Conservation (phyloP, 1,140 invertebrate species). For the Meloidogyne hapla region DNA sequence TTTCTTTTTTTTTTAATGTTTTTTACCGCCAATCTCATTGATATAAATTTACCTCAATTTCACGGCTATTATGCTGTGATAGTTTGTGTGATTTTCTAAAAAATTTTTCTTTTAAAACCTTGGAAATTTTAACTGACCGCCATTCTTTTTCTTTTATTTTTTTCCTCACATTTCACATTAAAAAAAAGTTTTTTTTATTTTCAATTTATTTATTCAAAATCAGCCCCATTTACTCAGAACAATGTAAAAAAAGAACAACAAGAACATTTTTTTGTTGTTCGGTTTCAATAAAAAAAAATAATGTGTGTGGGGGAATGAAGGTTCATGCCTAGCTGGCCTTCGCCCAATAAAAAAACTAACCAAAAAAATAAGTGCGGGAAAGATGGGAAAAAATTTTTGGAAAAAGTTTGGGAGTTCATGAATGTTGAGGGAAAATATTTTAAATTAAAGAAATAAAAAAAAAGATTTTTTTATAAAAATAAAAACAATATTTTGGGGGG, state of each 20-base stretch:
- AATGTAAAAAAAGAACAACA: no score
- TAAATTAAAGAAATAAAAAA: no score
- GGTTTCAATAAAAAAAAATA: background rate
- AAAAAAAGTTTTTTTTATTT: background rate
- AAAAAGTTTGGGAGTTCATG: no score
- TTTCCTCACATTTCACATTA: background rate
- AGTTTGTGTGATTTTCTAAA: background rate
- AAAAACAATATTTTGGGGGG: no score
- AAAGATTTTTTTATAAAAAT: no score
- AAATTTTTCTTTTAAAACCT: background rate
- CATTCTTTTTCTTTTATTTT: background rate
- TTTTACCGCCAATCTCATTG: background rate
- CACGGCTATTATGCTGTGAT: background rate
- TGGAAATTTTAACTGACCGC: no score
- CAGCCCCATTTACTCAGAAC: conserved; percentile 5
- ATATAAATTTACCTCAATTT: background rate
- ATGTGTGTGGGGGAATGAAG: background rate
- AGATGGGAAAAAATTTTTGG: no score
- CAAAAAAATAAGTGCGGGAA: background rate
- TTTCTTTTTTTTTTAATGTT: background rate
- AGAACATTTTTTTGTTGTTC: background rate
- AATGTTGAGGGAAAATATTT: no score
- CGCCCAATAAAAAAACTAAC: background rate
- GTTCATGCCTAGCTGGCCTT: background rate
- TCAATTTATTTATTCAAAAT: background rate